phyloP scores from a whole-genome alignment of 1,140 invertebrate species.

The Rhizoglyphus robini region DNA sequence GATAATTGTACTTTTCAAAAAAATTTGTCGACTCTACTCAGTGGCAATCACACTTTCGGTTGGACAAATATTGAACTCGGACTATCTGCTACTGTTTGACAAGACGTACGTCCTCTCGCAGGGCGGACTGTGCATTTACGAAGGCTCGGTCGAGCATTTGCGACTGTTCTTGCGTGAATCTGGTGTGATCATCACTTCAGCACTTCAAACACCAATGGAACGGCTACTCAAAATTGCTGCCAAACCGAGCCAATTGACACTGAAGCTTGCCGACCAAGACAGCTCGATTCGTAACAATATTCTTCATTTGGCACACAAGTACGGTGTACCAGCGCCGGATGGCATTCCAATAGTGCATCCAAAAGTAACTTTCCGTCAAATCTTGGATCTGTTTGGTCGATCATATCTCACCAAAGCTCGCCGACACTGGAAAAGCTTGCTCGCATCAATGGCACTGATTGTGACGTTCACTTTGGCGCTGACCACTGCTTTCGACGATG shows the following conservation, averaged over 20 bases:
- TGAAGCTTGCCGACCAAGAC: background rate
- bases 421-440: background rate
- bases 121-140: slow-evolving; percentile 28
- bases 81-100: slow-evolving; percentile 19
- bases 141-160: slow-evolving; percentile 23
- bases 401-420: background rate
- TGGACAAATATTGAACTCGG: background rate
- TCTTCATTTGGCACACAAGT: background rate
- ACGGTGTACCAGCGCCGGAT: background rate
- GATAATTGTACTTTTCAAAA: background rate
- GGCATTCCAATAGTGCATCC: background rate
- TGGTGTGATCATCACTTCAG: background rate
- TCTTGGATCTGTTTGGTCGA: background rate
- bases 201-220: slow-evolving; percentile 1
- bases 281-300: background rate
- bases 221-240: slow-evolving; percentile 1
- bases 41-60: background rate
- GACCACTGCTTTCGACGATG: background rate
- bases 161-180: background rate
- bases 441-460: background rate
- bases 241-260: background rate
- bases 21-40: background rate
- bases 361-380: background rate
- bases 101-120: slow-evolving; percentile 20
- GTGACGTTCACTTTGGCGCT: background rate